Conservation (phyloP, 2,113 vertebrate genomes). For the Hippocampus guttulatus region DNA sequence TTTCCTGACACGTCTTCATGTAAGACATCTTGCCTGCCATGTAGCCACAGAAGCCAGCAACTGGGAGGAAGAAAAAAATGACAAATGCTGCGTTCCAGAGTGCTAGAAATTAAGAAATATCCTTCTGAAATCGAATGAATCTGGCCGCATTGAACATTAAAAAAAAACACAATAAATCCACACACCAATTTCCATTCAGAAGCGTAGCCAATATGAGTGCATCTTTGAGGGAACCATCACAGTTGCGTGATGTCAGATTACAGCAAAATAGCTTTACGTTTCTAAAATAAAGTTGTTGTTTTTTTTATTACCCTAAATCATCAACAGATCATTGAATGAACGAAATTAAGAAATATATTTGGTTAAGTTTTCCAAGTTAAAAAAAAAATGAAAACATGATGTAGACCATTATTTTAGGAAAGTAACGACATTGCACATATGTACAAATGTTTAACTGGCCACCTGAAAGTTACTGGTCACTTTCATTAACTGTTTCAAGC, state of each 20-base stretch:
- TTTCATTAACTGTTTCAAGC: no score
- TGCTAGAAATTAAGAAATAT: not conserved
- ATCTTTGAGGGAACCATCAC: not conserved
- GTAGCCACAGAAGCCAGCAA: constrained; percentile 84
- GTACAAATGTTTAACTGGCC: no score
- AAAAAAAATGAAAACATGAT: no score
- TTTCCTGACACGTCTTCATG: constrained; percentile 82
- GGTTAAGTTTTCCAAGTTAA: no score
- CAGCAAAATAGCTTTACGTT: not conserved
- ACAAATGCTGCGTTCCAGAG: not conserved
- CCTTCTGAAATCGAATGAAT: not conserved
- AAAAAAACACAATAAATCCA: not conserved
- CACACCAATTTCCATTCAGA: not conserved
- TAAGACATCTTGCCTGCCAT: constrained; percentile 88
- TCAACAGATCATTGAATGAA: no score
- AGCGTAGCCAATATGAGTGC: not conserved
- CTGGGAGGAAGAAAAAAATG: constrained; percentile 54
- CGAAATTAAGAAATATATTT: no score
- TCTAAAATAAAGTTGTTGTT: not conserved
- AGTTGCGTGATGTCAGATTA: not conserved
- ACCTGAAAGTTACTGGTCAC: no score
- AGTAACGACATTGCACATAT: no score
- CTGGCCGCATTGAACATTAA: not conserved
- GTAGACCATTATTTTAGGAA: no score
- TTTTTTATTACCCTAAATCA: no score